Evolutionary conservation across 2,888 invertebrate species (phyloP).

Genomic region (Caenorhabditis imperialis): DNA sequence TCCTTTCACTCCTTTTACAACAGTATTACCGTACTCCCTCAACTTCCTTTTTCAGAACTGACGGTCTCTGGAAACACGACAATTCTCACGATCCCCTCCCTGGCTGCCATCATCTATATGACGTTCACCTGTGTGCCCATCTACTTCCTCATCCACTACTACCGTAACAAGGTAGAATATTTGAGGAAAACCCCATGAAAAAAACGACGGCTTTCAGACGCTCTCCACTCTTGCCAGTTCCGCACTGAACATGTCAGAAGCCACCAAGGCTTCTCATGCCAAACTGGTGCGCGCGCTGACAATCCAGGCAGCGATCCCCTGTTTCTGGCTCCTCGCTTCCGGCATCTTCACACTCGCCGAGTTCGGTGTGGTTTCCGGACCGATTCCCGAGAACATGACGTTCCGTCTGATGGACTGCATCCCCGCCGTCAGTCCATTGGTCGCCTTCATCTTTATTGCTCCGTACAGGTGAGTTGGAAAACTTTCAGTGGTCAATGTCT

Average conservation of each 20-base stretch:
- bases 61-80: slow-evolving; percentile 45
- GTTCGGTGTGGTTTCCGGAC: slow-evolving; percentile 53
- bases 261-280: slow-evolving; percentile 45
- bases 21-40: neutral
- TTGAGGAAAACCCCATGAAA: too few relatives aligned
- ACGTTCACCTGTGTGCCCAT: slow-evolving; percentile 53
- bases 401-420: slow-evolving; percentile 57
- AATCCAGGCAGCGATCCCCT: slow-evolving; percentile 55
- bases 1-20: too few relatives aligned
- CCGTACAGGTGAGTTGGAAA: too few relatives aligned
- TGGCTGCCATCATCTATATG: slow-evolving; percentile 54
- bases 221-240: slow-evolving; percentile 38
- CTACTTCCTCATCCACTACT: slow-evolving; percentile 47
- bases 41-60: slow-evolving; percentile 12
- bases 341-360: slow-evolving; percentile 52
- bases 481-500: too few relatives aligned
- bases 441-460: slow-evolving; percentile 42
- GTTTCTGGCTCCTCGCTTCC: slow-evolving; percentile 55
- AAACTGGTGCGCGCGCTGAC: slow-evolving; percentile 50
- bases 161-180: slow-evolving; percentile 35
- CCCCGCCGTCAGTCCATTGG: slow-evolving; percentile 30
- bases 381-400: slow-evolving; percentile 53
- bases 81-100: slow-evolving; percentile 25
- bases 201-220: slow-evolving; percentile 13
- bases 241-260: slow-evolving; percentile 42